phyloP scores from a whole-genome alignment of 2,888 invertebrate species.

The Limnephilus auricula region DNA sequence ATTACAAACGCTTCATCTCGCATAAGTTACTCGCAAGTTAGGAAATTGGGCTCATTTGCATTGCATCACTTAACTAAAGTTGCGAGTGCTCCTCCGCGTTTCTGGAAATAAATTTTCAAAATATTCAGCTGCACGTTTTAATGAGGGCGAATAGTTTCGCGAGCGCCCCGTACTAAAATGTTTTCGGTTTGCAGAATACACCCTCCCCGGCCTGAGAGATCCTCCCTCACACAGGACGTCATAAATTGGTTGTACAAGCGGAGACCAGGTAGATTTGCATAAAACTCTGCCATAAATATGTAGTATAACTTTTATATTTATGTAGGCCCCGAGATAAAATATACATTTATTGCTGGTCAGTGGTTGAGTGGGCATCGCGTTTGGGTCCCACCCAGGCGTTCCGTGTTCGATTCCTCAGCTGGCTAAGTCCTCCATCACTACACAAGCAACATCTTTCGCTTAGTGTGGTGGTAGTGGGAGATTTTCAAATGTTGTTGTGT shows the following conservation, averaged over 20 bases:
- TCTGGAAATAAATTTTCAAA: conserved; percentile 34
- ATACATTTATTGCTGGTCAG: no score
- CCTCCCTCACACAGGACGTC: conserved; percentile 21
- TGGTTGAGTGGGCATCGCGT: no score
- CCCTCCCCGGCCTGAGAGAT: conserved; percentile 16
- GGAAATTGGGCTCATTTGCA: conserved; percentile 56
- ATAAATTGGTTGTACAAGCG: conserved; percentile 31
- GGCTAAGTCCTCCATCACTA: no score
- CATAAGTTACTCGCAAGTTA: conserved; percentile 53
- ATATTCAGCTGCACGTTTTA: conserved; percentile 51
- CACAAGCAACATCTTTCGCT: no score
- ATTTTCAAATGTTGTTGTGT: no score
- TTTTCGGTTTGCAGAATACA: conserved; percentile 46
- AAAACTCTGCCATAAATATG: conserved; percentile 22
- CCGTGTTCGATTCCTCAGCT: no score
- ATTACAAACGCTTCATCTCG: conserved; percentile 37
- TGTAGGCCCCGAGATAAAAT: background rate
- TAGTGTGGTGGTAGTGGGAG: no score
- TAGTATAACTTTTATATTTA: background rate
- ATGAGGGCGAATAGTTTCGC: conserved; percentile 43
- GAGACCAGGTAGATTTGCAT: conserved; percentile 41
- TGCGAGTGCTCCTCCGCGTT: conserved; percentile 9
- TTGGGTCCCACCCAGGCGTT: no score
- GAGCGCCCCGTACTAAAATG: conserved; percentile 44
- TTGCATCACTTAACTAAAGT: conserved; percentile 56